Evolutionary conservation across 35 echinoderm and acorn worm species (phyloP), one percentile per base, ranked within the genome.

Genomic region (Heliocidaris erythrogramma): DNA sequence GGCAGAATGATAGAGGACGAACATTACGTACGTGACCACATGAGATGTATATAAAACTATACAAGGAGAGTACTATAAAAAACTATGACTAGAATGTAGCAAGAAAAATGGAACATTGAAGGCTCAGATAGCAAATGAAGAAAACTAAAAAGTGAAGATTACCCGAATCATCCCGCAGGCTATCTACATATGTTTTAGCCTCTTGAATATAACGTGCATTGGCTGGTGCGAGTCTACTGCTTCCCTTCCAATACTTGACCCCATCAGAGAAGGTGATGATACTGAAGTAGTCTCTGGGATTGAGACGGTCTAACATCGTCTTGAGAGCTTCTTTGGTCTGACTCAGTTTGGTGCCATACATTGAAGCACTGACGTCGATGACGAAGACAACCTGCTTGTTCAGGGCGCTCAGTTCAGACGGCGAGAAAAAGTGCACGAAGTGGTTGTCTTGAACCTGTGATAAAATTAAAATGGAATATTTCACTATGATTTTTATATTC

Each of bases 381-480:
- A 99, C 97, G 42, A 99, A 99, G 1, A 99, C 96, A 5, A 97
- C 59, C 18, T 99, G 94, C 31, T 99, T 99, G 10, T 95, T 49
- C 2, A 96, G 96, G 85, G 95, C 93, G 78, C 86, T 49, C 9
- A 97, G 92, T 90, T 86, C 93, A n/a, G 52, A 94, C 10, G 98
- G 98, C n/a, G 98, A 95, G 85, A 99, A 99, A 92, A 97, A 99
- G 91, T 99, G 98, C 32, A 97, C 97, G 50, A 97, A 99, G 71
- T 97, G 96, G 59, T 93, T 97, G 95, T 96, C 92, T 92, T 97
- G 96, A 5, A 96, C 98, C 98, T 99, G 87, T 30, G 29, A 11
- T 89, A n/a, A 42, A 30, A 48, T 78, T 78, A 5, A 78, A 11
- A 27, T 5, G 18, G 7, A 78, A n/a, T n/a, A n/a, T n/a, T n/a